phyloP scores from a whole-genome alignment of 1,140 invertebrate genomes.

The Lineus longissimus region DNA sequence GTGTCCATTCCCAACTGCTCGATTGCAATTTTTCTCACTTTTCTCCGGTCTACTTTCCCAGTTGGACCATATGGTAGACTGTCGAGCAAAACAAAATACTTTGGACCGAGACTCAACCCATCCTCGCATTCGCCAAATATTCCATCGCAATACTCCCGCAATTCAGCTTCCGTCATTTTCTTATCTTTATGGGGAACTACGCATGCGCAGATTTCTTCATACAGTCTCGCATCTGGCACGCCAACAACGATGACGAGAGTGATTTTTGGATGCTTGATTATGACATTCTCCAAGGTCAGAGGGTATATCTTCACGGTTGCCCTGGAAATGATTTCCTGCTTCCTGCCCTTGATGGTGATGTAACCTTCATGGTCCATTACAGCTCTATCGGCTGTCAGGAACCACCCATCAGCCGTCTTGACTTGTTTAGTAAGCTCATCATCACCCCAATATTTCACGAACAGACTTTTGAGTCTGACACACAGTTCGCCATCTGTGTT shows the following conservation, averaged over 20 bases:
- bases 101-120: not conserved
- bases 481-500: constrained; percentile 5
- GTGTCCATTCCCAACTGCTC: not conserved
- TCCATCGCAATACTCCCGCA: not conserved
- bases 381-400: constrained; percentile 6
- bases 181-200: not conserved
- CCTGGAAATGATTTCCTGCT: constrained; percentile 6
- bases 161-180: not conserved
- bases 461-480: not conserved
- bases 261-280: constrained; percentile 4
- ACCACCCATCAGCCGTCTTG: not conserved
- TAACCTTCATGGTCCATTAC: not conserved
- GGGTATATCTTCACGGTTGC: not conserved
- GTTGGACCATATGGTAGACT: not conserved
- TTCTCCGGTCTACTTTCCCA: constrained; percentile 2
- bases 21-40: not conserved
- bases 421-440: not conserved
- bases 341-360: not conserved
- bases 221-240: not conserved
- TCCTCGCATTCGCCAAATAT: not conserved
- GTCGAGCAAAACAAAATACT: constrained; percentile 2
- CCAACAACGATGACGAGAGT: constrained; percentile 8
- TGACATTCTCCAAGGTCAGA: not conserved
- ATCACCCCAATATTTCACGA: not conserved
- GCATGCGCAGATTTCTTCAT: constrained; percentile 13